Base-by-base conservation (phyloP, 1,140 invertebrate genomes). In the Chrysopa pallens region DNA sequence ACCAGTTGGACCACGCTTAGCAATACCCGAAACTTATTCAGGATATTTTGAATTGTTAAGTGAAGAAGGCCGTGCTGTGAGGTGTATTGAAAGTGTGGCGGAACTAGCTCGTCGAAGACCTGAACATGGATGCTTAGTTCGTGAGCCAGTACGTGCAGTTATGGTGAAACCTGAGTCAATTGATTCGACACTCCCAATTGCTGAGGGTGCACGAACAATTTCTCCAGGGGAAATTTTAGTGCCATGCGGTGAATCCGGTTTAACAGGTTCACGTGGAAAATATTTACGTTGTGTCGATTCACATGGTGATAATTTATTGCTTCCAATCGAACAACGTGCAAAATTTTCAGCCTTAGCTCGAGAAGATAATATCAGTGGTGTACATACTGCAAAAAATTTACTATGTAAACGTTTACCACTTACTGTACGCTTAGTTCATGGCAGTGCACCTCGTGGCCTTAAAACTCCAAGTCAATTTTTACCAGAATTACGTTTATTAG, bases 41-140 rank as follows among this genome's bases (percentile, higher is more conserved):
- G 91, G 91, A 6, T 94, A 86, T 64, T 94, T 94, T 59, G 91
- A 95, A 64, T 73, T 94, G 29, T 65, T 94, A 17, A 92, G 86
- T 56, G 89, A 95, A 62, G 89, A 94, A 57, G 90, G 89, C 0
- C 69, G 84, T 49, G 82, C 86, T 11, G 84, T 89, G 2, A 70
- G 84, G 39, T 87, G 87, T 49, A 88, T 94, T 50, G 86, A 90
- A 56, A 85, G 77, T 45, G 88, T 94, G 1, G 67, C 72, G 31
- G 86, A 91, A 59, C 59, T 95, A 40, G 72, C 83, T 2, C 71
- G 81, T 44, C 69, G 82, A 36, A 70, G 78, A 46, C 76, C 89
- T 1, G 78, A 82, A 27, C 72, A 70, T 8, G 80, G 77, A 5
- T 86, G 81, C 48, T 63, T 92, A 36, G 86, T 94, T 1, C 72